Evolutionary conservation across 37 sponge, comb jelly and placozoan species (phyloP), one percentile per base, ranked within the genome.

Genomic region (Chondrilla cf. caribensis): DNA sequence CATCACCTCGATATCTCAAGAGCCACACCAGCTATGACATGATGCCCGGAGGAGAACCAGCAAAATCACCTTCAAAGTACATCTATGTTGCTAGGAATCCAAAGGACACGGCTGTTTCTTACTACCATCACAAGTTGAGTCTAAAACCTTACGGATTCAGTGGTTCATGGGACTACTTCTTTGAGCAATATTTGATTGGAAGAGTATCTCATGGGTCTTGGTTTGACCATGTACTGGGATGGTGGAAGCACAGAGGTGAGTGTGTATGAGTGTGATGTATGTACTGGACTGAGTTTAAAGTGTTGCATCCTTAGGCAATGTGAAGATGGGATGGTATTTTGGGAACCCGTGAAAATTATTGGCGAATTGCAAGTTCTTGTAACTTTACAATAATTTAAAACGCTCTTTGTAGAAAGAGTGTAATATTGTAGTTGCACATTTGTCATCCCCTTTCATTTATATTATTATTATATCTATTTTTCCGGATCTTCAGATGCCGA

Each of bases 171-270:
- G 77, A 84, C 4, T 26, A 42, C 32, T 84, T 84, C 35, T 84
- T 54, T 84, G 83, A 83, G n/a, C 36, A 31, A 11, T 83, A 42
- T 38, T 19, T 82, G 14, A 5, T 15, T 19, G 83, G 83, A 14
- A 54, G 67, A 17, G 64, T 62, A 7, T 33, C 31, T 19, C 76
- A 22, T 31, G 78, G 78, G 4, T 29, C 42, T 25, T 51, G 44
- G 64, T 76, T 84, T 51, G 84, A 84, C 57, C 78, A 77, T 54
- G 58, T 84, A 1, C 11, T 58, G 4, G 25, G 44, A 15, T 88
- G 89, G 89, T 88, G 84, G 81, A 19, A 32, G 25, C 84, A 84
- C 75, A 64, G 55, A 71, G 72, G 78, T 77, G 58, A 57, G 55
- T 36, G 5, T 14, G 8, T 72, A 40, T 19, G 24, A n/a, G n/a